Evolutionary conservation across 1,140 invertebrate genomes (phyloP).

Genomic region (Habropoda laboriosa): DNA sequence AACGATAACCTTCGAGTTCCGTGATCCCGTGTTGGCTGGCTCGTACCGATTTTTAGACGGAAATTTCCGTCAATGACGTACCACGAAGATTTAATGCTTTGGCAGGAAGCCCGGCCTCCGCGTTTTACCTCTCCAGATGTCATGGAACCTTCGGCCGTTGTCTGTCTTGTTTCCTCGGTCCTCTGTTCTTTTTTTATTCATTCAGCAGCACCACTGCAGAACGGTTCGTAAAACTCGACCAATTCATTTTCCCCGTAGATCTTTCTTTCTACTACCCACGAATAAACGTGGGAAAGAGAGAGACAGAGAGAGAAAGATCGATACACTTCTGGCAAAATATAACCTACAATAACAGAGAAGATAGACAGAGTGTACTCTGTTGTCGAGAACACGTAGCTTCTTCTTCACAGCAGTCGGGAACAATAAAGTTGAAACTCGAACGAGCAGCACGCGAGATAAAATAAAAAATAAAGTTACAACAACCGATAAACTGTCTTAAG

Average conservation of each 20-base stretch:
- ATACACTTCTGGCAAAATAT: slow-evolving; percentile 6
- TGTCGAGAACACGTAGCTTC: background rate
- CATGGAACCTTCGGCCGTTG: slow-evolving; percentile 22
- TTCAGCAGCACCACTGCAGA: slow-evolving; percentile 5
- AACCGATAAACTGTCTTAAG: slow-evolving; percentile 67
- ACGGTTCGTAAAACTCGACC: slow-evolving; percentile 21
- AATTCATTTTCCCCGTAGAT: slow-evolving; percentile 37
- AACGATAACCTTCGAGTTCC: background rate
- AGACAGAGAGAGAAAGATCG: background rate
- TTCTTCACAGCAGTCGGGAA: background rate
- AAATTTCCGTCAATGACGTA: slow-evolving; percentile 43
- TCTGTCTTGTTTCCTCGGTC: background rate
- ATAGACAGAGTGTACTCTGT: background rate
- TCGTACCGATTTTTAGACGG: slow-evolving; percentile 19
- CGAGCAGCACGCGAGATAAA: background rate
- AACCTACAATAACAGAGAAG: background rate
- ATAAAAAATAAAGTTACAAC: background rate
- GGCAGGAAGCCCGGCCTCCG: slow-evolving; percentile 30
- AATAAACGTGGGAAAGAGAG: background rate
- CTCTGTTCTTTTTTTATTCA: slow-evolving; percentile 3
- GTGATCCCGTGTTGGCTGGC: background rate
- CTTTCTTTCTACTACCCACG: background rate
- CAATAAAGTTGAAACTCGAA: no score
- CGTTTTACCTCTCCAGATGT: slow-evolving; percentile 45
- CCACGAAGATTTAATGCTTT: slow-evolving; percentile 43